These are phyloP conservation scores for Sinocyclocheilus anophthalmus DNA, from an alignment of 2,113 vertebrate genomes.

Conservation along the genomic window DNA sequence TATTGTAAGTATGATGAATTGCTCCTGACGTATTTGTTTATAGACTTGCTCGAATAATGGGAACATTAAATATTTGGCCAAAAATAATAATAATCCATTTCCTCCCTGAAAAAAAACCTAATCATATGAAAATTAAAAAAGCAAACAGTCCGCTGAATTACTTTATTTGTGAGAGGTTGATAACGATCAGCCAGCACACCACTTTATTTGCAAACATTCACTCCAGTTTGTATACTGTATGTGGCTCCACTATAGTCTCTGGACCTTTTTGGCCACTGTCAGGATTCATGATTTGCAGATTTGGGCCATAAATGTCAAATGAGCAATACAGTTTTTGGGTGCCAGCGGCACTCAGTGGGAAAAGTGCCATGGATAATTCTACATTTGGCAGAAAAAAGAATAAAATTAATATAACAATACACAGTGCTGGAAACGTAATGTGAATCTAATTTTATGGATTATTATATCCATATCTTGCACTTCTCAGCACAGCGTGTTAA, in stretches of 20 bases:
- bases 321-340: slow-evolving; percentile 28
- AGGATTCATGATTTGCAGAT: slow-evolving; percentile 38
- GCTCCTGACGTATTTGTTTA: slow-evolving; percentile 78
- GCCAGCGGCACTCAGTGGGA: slow-evolving; percentile 11
- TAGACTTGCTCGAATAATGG: slow-evolving; percentile 73
- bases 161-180: slow-evolving; percentile 61
- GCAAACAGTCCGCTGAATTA: slow-evolving; percentile 65
- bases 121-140: slow-evolving; percentile 69
- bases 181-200: slow-evolving; percentile 63
- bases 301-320: slow-evolving; percentile 48
- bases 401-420: not conserved
- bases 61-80: slow-evolving; percentile 81
- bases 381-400: not conserved
- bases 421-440: not conserved
- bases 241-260: slow-evolving; percentile 47
- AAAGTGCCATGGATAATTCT: not conserved
- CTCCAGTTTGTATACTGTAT: slow-evolving; percentile 56
- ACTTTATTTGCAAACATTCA: slow-evolving; percentile 64
- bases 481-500: not conserved
- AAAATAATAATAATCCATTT: slow-evolving; percentile 77
- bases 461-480: not conserved
- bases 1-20: slow-evolving; percentile 74
- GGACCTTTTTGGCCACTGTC: slow-evolving; percentile 28
- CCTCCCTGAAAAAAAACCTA: slow-evolving; percentile 63
- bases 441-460: slow-evolving; percentile 8